Percentiles rank a stretch among this genome's conserved stretches.
phyloP scores from a whole-genome alignment of 2,888 invertebrate species.

The Hypena proboscidalis region DNA sequence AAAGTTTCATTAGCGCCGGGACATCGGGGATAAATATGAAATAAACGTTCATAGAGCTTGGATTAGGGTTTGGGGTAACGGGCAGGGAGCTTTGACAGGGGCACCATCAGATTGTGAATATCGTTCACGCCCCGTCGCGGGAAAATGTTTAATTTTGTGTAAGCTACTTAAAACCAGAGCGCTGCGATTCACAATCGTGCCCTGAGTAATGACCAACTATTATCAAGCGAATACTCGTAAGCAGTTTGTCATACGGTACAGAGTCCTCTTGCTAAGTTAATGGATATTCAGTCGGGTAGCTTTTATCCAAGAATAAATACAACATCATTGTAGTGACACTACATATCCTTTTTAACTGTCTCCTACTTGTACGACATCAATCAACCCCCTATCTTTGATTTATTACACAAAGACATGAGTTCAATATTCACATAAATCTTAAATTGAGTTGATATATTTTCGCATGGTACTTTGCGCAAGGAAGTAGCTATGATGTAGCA shows the following conservation, averaged over 20 bases:
- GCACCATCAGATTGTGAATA: conserved; percentile 31
- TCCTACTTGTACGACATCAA: conserved; percentile 6
- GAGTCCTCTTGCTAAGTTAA: not conserved
- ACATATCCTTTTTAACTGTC: conserved; percentile 3
- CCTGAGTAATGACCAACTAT: conserved; percentile 7
- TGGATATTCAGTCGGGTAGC: conserved; percentile 1
- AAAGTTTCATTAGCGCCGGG: conserved; percentile 63
- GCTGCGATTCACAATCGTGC: conserved; percentile 14
- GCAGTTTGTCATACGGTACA: not conserved
- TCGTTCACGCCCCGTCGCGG: conserved; percentile 31
- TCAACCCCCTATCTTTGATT: conserved; percentile 10
- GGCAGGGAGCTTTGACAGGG: conserved; percentile 43
- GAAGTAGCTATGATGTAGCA: no score
- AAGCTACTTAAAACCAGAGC: conserved; percentile 8
- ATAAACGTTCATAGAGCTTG: conserved; percentile 59
- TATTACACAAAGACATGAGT: conserved; percentile 11
- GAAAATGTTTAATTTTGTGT: conserved; percentile 44
- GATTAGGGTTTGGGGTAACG: conserved; percentile 48
- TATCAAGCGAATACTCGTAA: not conserved
- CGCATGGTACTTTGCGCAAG: conserved; percentile 14
- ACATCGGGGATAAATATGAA: conserved; percentile 63
- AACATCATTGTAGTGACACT: conserved; percentile 2
- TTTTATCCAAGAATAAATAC: not conserved
- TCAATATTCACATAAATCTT: conserved; percentile 16
- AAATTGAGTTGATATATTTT: conserved; percentile 19